These are phyloP conservation scores for Holotrichia oblita DNA, from an alignment of 1,140 invertebrate genomes.

Conservation along the genomic window DNA sequence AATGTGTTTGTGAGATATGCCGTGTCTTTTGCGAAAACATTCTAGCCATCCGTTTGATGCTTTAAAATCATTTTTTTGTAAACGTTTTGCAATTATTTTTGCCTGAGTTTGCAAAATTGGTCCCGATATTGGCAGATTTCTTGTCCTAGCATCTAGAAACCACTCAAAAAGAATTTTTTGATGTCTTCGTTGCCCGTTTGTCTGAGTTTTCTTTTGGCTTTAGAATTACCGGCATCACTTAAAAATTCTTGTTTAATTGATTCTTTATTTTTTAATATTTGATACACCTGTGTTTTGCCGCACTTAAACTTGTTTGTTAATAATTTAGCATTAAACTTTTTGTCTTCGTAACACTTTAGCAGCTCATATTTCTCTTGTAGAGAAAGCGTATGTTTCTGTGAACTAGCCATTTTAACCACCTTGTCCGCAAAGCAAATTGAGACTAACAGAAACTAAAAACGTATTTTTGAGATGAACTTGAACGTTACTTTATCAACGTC, in stretches of 20 bases:
- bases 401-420: too few species aligned
- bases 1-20: neutral
- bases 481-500: too few species aligned
- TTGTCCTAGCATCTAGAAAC: neutral
- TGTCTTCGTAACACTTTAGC: too few species aligned
- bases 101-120: slow-evolving; percentile 4
- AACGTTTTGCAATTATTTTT: neutral
- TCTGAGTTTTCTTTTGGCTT: neutral
- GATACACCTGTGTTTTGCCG: neutral
- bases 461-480: too few species aligned
- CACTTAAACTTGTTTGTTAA: neutral
- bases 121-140: neutral
- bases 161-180: neutral
- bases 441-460: too few species aligned
- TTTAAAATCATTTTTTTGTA: neutral
- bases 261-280: neutral
- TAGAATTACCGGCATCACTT: neutral
- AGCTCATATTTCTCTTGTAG: too few species aligned
- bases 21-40: neutral
- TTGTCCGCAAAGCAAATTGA: too few species aligned
- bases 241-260: neutral
- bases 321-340: too few species aligned
- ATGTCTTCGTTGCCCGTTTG: neutral
- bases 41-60: neutral
- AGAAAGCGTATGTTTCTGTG: too few species aligned